Evolutionary conservation across 35 echinoderm and acorn worm genomes (phyloP).

Genomic region (Heliocidaris tuberculata): DNA sequence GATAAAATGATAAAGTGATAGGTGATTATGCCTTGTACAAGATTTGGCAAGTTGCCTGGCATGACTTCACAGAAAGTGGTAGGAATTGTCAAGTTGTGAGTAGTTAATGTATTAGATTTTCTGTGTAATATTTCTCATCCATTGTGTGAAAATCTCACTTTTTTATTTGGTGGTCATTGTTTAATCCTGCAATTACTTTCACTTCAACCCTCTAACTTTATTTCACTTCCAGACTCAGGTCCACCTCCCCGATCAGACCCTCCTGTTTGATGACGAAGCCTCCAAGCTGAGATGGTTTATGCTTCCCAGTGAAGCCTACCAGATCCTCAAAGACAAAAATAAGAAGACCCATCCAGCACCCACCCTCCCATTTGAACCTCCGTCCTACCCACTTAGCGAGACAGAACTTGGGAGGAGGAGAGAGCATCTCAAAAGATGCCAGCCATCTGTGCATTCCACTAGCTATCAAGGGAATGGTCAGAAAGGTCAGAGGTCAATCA

Average conservation of each 20-base stretch:
- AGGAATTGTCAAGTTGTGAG: too few relatives aligned
- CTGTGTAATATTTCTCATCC: not conserved
- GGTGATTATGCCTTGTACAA: too few relatives aligned
- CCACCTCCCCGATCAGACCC: constrained; percentile 77
- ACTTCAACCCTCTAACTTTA: not conserved
- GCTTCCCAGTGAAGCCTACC: constrained; percentile 82
- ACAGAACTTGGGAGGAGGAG: not conserved
- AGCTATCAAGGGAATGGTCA: not conserved
- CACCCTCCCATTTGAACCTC: constrained; percentile 71
- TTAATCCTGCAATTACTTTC: not conserved
- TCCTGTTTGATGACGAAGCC: constrained; percentile 75
- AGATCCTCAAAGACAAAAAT: constrained; percentile 41
- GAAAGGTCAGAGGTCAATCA: not conserved
- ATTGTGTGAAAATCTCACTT: too few relatives aligned
- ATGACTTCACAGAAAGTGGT: too few relatives aligned
- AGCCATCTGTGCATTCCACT: constrained; percentile 5
- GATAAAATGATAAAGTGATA: too few relatives aligned
- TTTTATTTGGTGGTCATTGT: too few relatives aligned
- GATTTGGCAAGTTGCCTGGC: too few relatives aligned
- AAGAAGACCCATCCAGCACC: not conserved
- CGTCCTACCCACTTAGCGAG: constrained; percentile 24
- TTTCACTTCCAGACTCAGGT: constrained; percentile 47
- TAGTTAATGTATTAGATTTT: too few relatives aligned
- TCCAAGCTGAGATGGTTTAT: constrained; percentile 80
- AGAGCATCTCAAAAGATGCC: not conserved